Conservation (phyloP, 2,113 vertebrate species). For the Verasper variegatus region DNA sequence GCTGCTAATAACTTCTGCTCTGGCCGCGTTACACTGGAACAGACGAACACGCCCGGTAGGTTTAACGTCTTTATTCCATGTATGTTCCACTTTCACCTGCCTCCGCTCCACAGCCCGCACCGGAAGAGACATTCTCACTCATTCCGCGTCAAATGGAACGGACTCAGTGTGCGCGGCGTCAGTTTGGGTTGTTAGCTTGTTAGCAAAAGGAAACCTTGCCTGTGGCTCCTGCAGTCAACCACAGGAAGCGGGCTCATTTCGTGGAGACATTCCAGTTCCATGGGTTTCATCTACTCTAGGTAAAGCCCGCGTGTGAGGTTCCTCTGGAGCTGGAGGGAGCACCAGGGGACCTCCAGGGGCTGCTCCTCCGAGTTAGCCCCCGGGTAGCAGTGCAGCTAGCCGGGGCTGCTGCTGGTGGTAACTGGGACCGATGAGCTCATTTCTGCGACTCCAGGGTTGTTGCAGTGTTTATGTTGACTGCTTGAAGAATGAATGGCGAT, state of each 20-base stretch:
- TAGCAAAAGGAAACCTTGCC: constrained; percentile 37
- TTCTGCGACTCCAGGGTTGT: not conserved
- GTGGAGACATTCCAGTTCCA: not conserved
- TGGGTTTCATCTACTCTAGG: not conserved
- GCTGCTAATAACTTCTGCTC: constrained; percentile 19
- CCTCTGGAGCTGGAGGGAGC: not conserved
- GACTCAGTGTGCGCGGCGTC: constrained; percentile 17
- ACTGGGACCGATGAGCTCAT: not conserved
- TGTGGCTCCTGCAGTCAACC: not conserved
- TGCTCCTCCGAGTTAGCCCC: constrained; percentile 24
- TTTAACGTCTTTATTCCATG: not conserved
- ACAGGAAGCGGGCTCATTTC: not conserved
- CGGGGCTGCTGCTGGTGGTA: not conserved
- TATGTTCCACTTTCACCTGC: not conserved
- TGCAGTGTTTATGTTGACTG: not conserved
- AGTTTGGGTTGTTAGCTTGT: constrained; percentile 61
- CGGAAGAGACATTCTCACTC: not conserved
- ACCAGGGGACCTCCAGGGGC: not conserved
- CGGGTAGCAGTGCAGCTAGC: constrained; percentile 38
- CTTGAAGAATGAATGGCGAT: not conserved
- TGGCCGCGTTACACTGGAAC: not conserved
- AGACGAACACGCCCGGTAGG: constrained; percentile 51
- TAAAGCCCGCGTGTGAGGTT: not conserved
- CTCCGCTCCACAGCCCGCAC: not conserved
- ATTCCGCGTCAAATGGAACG: constrained; percentile 22